A percentile compares a stretch with the other conserved stretches of the same genome.
These are phyloP conservation scores for Leptinotarsa tumamoca DNA, from an alignment of 2,888 invertebrate species.

Conservation along the genomic window DNA sequence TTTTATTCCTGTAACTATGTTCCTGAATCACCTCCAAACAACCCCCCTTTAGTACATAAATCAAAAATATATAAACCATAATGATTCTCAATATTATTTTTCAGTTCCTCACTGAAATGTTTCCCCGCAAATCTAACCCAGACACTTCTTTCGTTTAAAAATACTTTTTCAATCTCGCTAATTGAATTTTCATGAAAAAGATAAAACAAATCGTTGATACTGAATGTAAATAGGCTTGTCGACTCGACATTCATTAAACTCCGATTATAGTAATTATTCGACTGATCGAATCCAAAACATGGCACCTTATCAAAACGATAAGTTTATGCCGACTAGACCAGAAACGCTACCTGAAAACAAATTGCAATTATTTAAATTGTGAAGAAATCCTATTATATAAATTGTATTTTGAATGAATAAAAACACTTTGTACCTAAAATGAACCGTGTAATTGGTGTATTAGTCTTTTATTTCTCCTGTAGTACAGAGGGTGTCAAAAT, in stretches of 20 bases:
- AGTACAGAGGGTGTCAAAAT: constrained; percentile 40
- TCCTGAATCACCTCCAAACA: too few relatives aligned
- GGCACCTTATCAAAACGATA: not conserved
- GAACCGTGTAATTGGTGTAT: not conserved
- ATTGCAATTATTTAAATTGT: constrained; percentile 1
- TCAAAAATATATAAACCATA: too few relatives aligned
- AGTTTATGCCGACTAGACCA: not conserved
- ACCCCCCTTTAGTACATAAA: too few relatives aligned
- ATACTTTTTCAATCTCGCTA: too few relatives aligned
- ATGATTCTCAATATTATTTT: too few relatives aligned
- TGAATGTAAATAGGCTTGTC: not conserved
- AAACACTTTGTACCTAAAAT: not conserved
- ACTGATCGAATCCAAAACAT: not conserved
- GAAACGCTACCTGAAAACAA: not conserved
- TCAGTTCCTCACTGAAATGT: too few relatives aligned
- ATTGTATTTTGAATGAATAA: not conserved
- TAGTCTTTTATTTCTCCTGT: constrained; percentile 1
- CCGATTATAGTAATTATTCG: not conserved
- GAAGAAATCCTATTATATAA: not conserved
- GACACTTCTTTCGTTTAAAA: too few relatives aligned
- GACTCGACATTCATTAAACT: not conserved
- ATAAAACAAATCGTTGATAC: not conserved
- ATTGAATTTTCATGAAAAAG: not conserved
- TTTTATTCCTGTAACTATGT: too few relatives aligned
- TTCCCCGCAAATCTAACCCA: too few relatives aligned